A percentile compares a stretch with the other conserved stretches of the same genome.
phyloP scores from a whole-genome alignment of 2,888 invertebrate species.

The Rhaphigaster nebulosa region DNA sequence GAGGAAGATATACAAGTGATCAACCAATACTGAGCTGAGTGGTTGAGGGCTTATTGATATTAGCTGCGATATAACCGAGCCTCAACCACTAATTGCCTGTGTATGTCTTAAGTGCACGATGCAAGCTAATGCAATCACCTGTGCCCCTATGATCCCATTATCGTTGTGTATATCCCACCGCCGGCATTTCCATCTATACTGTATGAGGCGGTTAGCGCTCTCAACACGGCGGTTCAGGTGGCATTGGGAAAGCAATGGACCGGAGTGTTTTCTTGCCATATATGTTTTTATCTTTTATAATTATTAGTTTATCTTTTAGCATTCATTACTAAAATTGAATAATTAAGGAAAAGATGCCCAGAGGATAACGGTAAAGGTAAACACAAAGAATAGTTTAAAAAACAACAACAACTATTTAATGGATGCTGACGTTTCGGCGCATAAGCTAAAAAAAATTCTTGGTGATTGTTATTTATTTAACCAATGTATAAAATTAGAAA shows the following conservation, averaged over 20 bases:
- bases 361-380: too few relatives aligned
- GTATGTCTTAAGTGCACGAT: constrained; percentile 42
- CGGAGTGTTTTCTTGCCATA: neutral
- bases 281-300: neutral
- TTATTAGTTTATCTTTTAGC: too few relatives aligned
- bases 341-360: too few relatives aligned
- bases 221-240: neutral
- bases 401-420: too few relatives aligned
- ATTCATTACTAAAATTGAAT: too few relatives aligned
- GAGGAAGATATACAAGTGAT: neutral
- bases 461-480: too few relatives aligned
- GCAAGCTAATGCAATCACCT: constrained; percentile 46
- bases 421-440: too few relatives aligned
- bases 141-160: constrained; percentile 30
- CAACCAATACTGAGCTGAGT: neutral
- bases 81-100: neutral
- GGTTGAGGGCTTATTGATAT: constrained; percentile 39
- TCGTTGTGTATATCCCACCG: neutral
- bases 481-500: too few relatives aligned
- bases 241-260: neutral
- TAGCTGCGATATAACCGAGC: constrained; percentile 7
- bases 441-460: too few relatives aligned
- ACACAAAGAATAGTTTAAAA: too few relatives aligned
- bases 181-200: neutral
- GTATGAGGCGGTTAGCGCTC: neutral